phyloP scores from a whole-genome alignment of 1,140 invertebrate genomes.

The Anadara kagoshimensis region DNA sequence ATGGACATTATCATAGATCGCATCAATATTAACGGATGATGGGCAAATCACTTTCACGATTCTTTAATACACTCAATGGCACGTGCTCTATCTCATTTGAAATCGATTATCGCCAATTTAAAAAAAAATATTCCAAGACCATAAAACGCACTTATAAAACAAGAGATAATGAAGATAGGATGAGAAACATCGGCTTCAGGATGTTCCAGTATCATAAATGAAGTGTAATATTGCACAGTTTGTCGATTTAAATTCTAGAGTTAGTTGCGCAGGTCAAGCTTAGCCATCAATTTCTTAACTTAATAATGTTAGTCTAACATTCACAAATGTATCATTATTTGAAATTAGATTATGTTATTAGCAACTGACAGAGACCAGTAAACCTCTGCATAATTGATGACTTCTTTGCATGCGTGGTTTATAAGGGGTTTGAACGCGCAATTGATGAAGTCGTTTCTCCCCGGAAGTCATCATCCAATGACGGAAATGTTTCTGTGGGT shows the following conservation, averaged over 20 bases:
- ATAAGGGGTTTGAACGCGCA: not conserved
- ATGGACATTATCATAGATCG: conserved; percentile 26
- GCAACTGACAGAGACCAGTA: conserved; percentile 19
- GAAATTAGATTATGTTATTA: conserved; percentile 29
- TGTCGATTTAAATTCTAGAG: conserved; percentile 18
- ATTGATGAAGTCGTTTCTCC: not conserved
- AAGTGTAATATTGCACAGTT: conserved; percentile 23
- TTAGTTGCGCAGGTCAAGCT: conserved; percentile 25
- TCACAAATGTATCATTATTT: conserved; percentile 31
- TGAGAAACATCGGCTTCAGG: conserved; percentile 5
- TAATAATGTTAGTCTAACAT: conserved; percentile 30
- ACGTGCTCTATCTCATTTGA: conserved; percentile 35
- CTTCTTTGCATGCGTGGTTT: conserved; percentile 13
- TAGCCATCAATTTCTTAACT: conserved; percentile 32
- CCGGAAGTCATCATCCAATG: not conserved
- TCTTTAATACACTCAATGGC: conserved; percentile 11
- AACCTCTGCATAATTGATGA: conserved; percentile 25
- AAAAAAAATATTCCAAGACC: conserved; percentile 10
- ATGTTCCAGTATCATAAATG: conserved; percentile 21
- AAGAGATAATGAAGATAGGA: conserved; percentile 18
- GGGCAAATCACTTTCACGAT: no score
- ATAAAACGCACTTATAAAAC: conserved; percentile 26
- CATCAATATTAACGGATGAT: conserved; percentile 17
- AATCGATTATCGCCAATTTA: conserved; percentile 38
- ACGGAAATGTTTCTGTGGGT: conserved; percentile 9